A percentile compares a stretch with the other conserved stretches of the same genome.
phyloP scores from a whole-genome alignment of 2,888 invertebrate genomes.

The Physocephala rufipes region DNA sequence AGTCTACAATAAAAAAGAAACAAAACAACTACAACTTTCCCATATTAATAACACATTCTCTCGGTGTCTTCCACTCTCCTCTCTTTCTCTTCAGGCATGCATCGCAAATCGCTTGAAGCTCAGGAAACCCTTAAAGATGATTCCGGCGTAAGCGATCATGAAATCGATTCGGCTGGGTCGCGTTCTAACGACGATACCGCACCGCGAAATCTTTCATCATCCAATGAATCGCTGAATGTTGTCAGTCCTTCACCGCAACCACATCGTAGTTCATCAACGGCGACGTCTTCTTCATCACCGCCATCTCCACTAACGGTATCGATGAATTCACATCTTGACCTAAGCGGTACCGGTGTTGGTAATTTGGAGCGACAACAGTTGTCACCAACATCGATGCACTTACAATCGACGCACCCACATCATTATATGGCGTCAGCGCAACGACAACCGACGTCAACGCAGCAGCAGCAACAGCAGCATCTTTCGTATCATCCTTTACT shows the following conservation, averaged over 20 bases:
- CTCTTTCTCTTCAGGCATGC: conserved; percentile 82
- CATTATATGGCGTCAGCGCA: conserved; percentile 39
- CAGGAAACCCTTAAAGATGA: conserved; percentile 92
- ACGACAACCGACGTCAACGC: conserved; percentile 13
- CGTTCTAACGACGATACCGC: conserved; percentile 69
- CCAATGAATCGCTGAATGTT: conserved; percentile 60
- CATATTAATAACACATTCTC: background rate
- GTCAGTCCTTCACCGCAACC: conserved; percentile 64
- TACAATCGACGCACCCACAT: conserved; percentile 44
- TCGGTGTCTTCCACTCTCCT: conserved; percentile 6
- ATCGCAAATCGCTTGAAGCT: conserved; percentile 97
- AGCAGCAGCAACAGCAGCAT: conserved; percentile 29
- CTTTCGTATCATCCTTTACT: conserved; percentile 59
- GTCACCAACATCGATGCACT: conserved; percentile 41
- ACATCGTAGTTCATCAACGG: conserved; percentile 51
- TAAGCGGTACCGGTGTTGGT: conserved; percentile 51
- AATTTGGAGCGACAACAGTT: conserved; percentile 39
- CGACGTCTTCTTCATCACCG: conserved; percentile 56
- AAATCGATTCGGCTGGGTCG: conserved; percentile 67
- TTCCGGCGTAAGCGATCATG: conserved; percentile 75
- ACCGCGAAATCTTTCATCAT: conserved; percentile 55
- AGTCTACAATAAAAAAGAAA: too few species aligned
- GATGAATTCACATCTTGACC: conserved; percentile 52
- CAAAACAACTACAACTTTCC: too few species aligned
- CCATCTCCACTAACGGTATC: conserved; percentile 42